phyloP scores from a whole-genome alignment of 1,140 invertebrate species.

The Melanaphis sacchari region DNA sequence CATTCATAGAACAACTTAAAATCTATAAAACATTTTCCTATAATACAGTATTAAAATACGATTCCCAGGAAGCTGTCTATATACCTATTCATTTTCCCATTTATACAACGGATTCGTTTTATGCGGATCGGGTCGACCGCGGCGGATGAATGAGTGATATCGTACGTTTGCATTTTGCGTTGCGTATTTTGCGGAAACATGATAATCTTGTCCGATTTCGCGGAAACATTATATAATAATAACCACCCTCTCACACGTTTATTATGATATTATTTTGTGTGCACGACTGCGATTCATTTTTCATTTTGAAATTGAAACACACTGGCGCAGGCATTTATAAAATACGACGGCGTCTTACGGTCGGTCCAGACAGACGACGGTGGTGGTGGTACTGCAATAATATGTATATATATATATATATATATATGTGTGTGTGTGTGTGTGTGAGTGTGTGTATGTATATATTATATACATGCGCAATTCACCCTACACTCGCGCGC shows the following conservation, averaged over 20 bases:
- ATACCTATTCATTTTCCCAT: not conserved
- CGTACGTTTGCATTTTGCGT: too few species aligned
- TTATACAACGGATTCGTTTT: not conserved
- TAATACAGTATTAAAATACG: not conserved
- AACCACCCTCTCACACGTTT: not conserved
- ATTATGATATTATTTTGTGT: not conserved
- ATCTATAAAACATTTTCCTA: not conserved
- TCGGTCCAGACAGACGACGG: not conserved
- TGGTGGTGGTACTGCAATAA: not conserved
- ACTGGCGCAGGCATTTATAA: not conserved
- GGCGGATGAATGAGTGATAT: not conserved
- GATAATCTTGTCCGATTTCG: not conserved
- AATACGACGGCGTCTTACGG: slow-evolving; percentile 15
- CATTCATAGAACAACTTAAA: not conserved
- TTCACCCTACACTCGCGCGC: not conserved
- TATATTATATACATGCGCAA: not conserved
- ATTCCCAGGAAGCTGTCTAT: not conserved
- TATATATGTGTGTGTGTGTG: too few species aligned
- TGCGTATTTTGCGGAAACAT: not conserved
- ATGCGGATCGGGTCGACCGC: not conserved
- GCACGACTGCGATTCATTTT: not conserved
- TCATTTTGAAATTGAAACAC: slow-evolving; percentile 3
- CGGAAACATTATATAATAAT: not conserved
- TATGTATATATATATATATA: not conserved
- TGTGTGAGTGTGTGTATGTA: not conserved